Evolutionary conservation across 2,888 invertebrate species (phyloP).

Genomic region (Coenonympha arcania): DNA sequence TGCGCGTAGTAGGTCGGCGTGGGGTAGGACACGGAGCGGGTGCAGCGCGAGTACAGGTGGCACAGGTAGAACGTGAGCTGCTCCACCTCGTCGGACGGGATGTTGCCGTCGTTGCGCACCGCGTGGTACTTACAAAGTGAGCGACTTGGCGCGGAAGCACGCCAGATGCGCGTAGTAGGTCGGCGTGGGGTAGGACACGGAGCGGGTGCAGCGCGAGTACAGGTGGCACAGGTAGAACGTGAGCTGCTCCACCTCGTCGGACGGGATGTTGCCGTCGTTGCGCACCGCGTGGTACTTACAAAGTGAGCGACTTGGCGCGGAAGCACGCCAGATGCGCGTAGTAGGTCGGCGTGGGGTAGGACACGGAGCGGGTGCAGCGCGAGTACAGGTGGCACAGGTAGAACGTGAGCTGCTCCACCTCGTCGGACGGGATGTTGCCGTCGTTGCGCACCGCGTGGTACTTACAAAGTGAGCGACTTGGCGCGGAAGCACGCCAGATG

Average conservation of each 20-base stretch:
- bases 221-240: conserved; percentile 86
- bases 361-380: conserved; percentile 84
- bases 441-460: no score
- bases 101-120: no score
- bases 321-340: conserved; percentile 89
- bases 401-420: no score
- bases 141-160: conserved; percentile 79
- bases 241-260: no score
- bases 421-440: no score
- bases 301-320: conserved; percentile 76
- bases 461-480: conserved; percentile 65
- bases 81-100: no score
- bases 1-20: conserved; percentile 92
- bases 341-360: conserved; percentile 90
- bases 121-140: conserved; percentile 65
- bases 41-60: conserved; percentile 88
- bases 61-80: conserved; percentile 85
- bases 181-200: conserved; percentile 88
- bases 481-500: conserved; percentile 88
- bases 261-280: no score
- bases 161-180: conserved; percentile 91
- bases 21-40: conserved; percentile 84
- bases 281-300: no score
- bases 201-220: conserved; percentile 86
- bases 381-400: conserved; percentile 89